A percentile compares a stretch with the other conserved stretches of the same genome.
These are phyloP conservation scores for Watsonalla cultraria DNA, from an alignment of 2,888 invertebrate genomes.

Conservation along the genomic window DNA sequence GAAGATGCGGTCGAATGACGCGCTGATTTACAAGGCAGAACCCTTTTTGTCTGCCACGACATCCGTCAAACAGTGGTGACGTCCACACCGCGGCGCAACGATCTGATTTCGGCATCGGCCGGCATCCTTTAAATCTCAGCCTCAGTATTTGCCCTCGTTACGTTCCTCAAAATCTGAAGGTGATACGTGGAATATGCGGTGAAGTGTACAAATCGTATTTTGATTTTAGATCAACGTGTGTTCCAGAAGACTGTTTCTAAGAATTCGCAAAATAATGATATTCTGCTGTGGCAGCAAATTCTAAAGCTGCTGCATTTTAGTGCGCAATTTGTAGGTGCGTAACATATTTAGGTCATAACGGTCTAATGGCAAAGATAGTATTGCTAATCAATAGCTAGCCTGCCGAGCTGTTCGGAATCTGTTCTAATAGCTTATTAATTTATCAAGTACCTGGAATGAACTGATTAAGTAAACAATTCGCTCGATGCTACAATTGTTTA, in stretches of 20 bases:
- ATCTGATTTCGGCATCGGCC: constrained; percentile 74
- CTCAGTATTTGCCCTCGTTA: constrained; percentile 31
- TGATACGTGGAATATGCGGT: neutral
- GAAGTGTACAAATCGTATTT: neutral
- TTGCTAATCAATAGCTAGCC: constrained; percentile 13
- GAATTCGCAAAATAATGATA: too few relatives aligned
- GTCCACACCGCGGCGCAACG: constrained; percentile 40
- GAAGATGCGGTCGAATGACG: constrained; percentile 44
- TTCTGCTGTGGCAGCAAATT: too few relatives aligned
- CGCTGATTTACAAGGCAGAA: constrained; percentile 68
- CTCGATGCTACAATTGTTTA: constrained; percentile 53
- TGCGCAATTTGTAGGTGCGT: too few relatives aligned
- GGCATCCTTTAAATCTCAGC: constrained; percentile 62
- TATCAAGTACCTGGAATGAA: constrained; percentile 44
- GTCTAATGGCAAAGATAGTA: neutral
- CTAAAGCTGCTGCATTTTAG: too few relatives aligned
- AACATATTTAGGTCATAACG: too few relatives aligned
- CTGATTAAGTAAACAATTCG: constrained; percentile 57
- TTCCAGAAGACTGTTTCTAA: too few relatives aligned
- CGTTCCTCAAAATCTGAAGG: constrained; percentile 28
- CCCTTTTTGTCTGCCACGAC: constrained; percentile 54
- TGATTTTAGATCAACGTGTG: too few relatives aligned
- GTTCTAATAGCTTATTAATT: constrained; percentile 49
- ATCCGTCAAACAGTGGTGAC: constrained; percentile 59
- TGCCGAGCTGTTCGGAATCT: constrained; percentile 18